These are phyloP conservation scores for Elaphurus davidianus DNA, from an alignment of 2,113 vertebrate genomes.

Conservation along the genomic window DNA sequence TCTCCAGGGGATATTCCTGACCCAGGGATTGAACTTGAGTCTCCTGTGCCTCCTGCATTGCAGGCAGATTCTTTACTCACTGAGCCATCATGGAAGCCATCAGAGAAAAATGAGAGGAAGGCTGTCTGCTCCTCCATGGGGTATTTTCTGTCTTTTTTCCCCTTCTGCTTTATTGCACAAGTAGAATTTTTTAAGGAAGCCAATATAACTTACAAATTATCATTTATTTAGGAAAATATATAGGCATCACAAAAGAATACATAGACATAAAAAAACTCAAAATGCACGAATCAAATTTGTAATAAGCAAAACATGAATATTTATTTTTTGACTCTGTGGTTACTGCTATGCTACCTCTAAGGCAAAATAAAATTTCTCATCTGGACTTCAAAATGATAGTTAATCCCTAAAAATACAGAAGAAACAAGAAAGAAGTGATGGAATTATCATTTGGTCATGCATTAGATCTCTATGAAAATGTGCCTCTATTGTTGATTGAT, in stretches of 20 bases:
- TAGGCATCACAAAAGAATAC: background rate
- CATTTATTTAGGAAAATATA: background rate
- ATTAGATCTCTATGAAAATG: background rate
- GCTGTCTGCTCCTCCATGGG: background rate
- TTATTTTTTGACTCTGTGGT: background rate
- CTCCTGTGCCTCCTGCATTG: background rate
- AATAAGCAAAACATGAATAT: background rate
- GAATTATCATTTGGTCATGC: background rate
- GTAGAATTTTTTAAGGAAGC: background rate
- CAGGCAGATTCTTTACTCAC: background rate
- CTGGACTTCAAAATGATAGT: background rate
- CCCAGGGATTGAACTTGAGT: background rate
- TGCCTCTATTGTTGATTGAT: background rate
- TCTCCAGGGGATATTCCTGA: background rate
- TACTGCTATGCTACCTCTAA: background rate
- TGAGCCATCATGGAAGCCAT: background rate
- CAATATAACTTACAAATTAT: background rate
- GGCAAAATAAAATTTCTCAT: background rate
- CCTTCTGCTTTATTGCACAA: background rate
- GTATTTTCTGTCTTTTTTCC: background rate
- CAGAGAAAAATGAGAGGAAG: background rate
- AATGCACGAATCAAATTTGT: background rate
- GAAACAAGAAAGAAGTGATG: background rate
- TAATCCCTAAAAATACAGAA: background rate
- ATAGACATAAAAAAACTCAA: background rate